These are phyloP conservation scores for Drosophila albomicans DNA, from an alignment of 1,140 invertebrate genomes.

Conservation along the genomic window DNA sequence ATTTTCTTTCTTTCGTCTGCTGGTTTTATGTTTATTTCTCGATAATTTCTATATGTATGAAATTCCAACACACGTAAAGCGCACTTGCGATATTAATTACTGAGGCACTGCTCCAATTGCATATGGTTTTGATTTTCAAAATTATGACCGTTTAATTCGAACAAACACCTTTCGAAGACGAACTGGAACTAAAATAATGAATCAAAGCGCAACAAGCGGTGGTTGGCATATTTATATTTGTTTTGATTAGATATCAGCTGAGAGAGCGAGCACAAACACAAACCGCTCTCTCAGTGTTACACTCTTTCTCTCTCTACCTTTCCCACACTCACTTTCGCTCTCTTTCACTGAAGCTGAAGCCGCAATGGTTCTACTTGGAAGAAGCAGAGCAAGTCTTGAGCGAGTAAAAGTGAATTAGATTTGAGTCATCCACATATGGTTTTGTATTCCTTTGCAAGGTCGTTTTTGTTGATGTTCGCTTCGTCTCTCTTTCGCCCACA, in stretches of 20 bases:
- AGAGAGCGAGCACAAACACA: constrained; percentile 4
- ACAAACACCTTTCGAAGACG: constrained; percentile 23
- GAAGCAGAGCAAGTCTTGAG: constrained; percentile 23
- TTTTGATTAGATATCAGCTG: constrained; percentile 77
- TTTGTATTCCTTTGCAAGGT: constrained; percentile 51
- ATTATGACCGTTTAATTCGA: constrained; percentile 7
- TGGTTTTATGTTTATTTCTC: background rate
- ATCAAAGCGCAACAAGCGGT: constrained; percentile 59
- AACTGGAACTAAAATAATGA: constrained; percentile 63
- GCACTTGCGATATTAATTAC: constrained; percentile 29
- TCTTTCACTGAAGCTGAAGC: constrained; percentile 14
- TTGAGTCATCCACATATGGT: constrained; percentile 60
- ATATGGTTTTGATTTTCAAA: constrained; percentile 21
- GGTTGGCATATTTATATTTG: constrained; percentile 60
- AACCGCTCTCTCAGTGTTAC: constrained; percentile 15
- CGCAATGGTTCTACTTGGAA: constrained; percentile 3
- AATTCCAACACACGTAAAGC: constrained; percentile 18
- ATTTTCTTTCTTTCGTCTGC: constrained; percentile 16
- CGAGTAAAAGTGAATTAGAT: constrained; percentile 67
- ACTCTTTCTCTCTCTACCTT: background rate
- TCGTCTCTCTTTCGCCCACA: constrained; percentile 15
- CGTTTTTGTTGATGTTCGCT: constrained; percentile 33
- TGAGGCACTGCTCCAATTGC: constrained; percentile 27
- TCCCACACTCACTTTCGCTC: constrained; percentile 32
- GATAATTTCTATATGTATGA: background rate